phyloP scores from a whole-genome alignment of 2,113 vertebrate genomes.

The Sinocyclocheilus rhinocerous region DNA sequence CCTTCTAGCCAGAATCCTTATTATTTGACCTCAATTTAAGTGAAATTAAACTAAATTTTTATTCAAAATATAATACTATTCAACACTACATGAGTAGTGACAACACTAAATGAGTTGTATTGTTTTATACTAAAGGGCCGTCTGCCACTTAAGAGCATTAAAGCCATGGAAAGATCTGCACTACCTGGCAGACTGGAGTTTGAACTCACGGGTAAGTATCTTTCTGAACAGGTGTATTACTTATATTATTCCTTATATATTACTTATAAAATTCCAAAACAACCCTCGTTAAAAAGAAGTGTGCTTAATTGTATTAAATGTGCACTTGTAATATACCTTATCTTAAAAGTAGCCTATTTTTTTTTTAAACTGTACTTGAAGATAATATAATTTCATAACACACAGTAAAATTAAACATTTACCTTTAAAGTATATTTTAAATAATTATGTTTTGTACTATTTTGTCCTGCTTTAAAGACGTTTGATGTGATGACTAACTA shows the following conservation, averaged over 20 bases:
- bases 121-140: constrained; percentile 70
- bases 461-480: too few relatives aligned
- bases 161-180: constrained; percentile 72
- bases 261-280: not conserved
- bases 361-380: not conserved
- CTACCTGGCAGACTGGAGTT: constrained; percentile 75
- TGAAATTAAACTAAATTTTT: not conserved
- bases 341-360: too few relatives aligned
- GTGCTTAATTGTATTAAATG: too few relatives aligned
- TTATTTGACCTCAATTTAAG: not conserved
- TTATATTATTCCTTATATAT: not conserved
- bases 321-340: too few relatives aligned
- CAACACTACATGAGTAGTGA: not conserved
- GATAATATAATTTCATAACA: too few relatives aligned
- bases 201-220: constrained; percentile 75
- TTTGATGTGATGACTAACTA: too few relatives aligned
- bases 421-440: too few relatives aligned
- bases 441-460: too few relatives aligned
- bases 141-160: constrained; percentile 75
- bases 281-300: too few relatives aligned
- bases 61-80: too few relatives aligned
- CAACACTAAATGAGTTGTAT: not conserved
- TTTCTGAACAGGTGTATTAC: not conserved
- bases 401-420: too few relatives aligned
- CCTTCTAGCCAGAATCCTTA: not conserved